These are phyloP conservation scores for Drosophila baimaii DNA, from an alignment of 1,140 invertebrate genomes.

Conservation along the genomic window DNA sequence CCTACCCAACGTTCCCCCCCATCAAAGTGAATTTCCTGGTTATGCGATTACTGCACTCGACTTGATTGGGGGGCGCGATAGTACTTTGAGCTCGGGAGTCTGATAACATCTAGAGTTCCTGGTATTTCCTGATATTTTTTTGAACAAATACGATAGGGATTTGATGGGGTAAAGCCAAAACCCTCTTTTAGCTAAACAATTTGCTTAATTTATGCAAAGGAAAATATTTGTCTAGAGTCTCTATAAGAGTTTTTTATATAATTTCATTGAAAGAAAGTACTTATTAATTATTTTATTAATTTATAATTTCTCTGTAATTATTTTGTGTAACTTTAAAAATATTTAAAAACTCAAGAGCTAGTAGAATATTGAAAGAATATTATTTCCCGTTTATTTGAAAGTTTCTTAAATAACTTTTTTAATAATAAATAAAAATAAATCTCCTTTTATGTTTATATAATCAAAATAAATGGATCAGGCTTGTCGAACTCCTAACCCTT, in stretches of 20 bases:
- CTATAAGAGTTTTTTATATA: too few species aligned
- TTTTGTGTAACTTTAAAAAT: too few species aligned
- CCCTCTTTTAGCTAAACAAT: not conserved
- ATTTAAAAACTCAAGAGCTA: too few species aligned
- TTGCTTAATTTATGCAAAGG: not conserved
- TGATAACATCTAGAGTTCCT: constrained; percentile 38
- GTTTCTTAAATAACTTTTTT: not conserved
- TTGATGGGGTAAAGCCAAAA: not conserved
- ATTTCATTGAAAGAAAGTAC: too few species aligned
- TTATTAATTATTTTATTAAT: too few species aligned
- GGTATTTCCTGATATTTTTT: constrained; percentile 30
- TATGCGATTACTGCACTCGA: constrained; percentile 30
- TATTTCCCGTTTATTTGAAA: not conserved
- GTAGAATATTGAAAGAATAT: not conserved
- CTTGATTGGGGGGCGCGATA: constrained; percentile 40
- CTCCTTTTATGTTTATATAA: constrained; percentile 2
- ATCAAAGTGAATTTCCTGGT: constrained; percentile 43
- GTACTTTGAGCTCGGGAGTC: not conserved
- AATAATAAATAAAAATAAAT: not conserved
- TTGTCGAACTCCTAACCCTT: not conserved
- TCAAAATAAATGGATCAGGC: not conserved
- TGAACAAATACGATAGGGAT: constrained; percentile 2
- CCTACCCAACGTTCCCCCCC: constrained; percentile 3
- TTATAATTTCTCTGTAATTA: too few species aligned
- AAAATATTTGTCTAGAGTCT: not conserved